phyloP scores from a whole-genome alignment of 2,113 vertebrate species.

The Ciconia maguari region DNA sequence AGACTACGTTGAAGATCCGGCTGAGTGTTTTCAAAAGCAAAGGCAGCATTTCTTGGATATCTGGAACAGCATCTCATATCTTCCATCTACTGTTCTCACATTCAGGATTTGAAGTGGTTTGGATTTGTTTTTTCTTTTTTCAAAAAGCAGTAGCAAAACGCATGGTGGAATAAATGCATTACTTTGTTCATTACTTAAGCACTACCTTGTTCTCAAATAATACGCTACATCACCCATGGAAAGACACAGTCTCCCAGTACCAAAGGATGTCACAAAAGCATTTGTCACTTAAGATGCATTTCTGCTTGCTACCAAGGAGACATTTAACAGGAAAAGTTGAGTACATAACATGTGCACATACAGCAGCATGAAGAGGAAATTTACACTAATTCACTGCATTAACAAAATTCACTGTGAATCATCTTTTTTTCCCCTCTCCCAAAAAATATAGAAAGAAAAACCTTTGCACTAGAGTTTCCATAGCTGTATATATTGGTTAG shows the following conservation, averaged over 20 bases:
- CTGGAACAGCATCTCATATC: not conserved
- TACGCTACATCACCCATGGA: not conserved
- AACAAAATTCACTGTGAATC: not conserved
- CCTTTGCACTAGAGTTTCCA: not conserved
- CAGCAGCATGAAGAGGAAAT: not conserved
- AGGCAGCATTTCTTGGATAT: not conserved
- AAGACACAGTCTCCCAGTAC: not conserved
- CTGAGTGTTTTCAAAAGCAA: not conserved
- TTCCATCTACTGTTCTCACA: not conserved
- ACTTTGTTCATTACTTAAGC: constrained; percentile 5
- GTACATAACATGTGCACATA: not conserved
- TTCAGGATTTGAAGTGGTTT: not conserved
- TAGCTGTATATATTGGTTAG: constrained; percentile 30
- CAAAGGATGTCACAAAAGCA: not conserved
- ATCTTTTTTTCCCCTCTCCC: not conserved
- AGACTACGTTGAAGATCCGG: not conserved
- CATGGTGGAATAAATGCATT: constrained; percentile 20
- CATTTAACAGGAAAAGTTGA: not conserved
- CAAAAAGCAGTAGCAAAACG: not conserved
- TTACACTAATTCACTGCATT: not conserved
- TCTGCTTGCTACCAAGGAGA: not conserved
- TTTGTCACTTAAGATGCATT: constrained; percentile 5
- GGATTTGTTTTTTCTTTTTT: not conserved
- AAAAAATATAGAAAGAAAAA: constrained; percentile 12
- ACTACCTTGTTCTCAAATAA: constrained; percentile 5